Conservation (phyloP, 2,888 invertebrate genomes). For the Abscondita cerata region DNA sequence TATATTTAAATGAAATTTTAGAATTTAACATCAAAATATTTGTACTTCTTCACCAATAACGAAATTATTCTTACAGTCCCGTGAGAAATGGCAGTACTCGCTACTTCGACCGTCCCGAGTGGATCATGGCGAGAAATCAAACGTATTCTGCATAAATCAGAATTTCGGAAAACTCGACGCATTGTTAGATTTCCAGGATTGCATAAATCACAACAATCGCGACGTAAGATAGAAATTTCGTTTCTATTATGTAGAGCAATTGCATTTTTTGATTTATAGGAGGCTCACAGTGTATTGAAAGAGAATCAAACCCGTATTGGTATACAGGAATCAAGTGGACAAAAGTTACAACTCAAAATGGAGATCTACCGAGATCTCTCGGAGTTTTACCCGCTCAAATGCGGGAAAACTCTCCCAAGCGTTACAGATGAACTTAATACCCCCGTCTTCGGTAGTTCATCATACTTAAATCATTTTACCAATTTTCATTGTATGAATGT, state of each 20-base stretch:
- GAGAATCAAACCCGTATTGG: not conserved
- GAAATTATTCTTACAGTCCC: constrained; percentile 50
- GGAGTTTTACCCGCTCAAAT: constrained; percentile 65
- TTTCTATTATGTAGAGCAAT: too few relatives aligned
- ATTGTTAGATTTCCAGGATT: constrained; percentile 15
- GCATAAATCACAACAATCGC: constrained; percentile 12
- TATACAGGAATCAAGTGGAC: not conserved
- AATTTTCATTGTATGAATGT: constrained; percentile 28
- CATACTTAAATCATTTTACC: not conserved
- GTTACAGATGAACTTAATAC: constrained; percentile 56
- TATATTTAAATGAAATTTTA: too few relatives aligned
- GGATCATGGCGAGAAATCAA: constrained; percentile 60
- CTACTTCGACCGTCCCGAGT: constrained; percentile 52
- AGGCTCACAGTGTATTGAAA: not conserved
- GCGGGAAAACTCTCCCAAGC: constrained; percentile 60
- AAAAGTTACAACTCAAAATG: constrained; percentile 43
- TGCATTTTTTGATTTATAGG: not conserved
- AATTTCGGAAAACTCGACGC: constrained; percentile 15
- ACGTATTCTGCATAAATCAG: constrained; percentile 1
- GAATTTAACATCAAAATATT: too few relatives aligned
- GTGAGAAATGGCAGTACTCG: constrained; percentile 52
- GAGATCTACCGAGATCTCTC: constrained; percentile 77
- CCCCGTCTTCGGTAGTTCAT: constrained; percentile 51
- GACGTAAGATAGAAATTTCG: not conserved
- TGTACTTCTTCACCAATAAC: too few relatives aligned